Evolutionary conservation across 2,888 invertebrate genomes (phyloP), one percentile per base, ranked within the genome.

Genomic region (Apoderus coryli): DNA sequence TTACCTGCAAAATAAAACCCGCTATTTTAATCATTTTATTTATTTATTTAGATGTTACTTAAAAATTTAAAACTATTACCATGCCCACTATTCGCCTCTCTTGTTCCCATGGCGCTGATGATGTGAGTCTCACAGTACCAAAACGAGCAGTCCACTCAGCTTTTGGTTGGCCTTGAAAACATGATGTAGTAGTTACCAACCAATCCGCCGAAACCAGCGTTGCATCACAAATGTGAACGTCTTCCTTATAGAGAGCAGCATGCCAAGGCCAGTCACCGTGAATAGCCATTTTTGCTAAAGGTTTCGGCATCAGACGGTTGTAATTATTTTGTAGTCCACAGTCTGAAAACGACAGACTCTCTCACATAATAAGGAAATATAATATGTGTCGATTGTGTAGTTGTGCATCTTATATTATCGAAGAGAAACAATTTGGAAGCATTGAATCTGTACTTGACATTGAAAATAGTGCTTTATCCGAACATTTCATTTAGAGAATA

Each of bases 251-350:
- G 3, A 90, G 62, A 2, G 81, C 76, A 10, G 76, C 81, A 51
- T 85, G 76, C 88, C 89, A 89, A n/a, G 89, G 89, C 88, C 88
- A 86, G 54, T 86, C 85, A 2, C 85, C 86, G 1, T 80, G 77
- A 3, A 65, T 65, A 2, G 84, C 70, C 58, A 80, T 75, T 47
- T 81, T 79, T 19, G 71, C 65, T 36, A 85, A 57, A 2, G 45
- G 38, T 27, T 49, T 48, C 7, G 47, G 36, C 2, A 46, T 47
- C 14, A 40, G 36, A 1, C 43, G 37, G 4, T 45, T 40, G 25
- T 53, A 53, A 0, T 56, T 53, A 10, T 46, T 49, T 42, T 57
- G 59, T 9, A 50, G 35, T 3, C 60, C 60, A 36, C 59, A 60
- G 44, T 57, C 57, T 54, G 14, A 14, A 40, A 37, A 35, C 12